Conservation (phyloP, 2,113 vertebrate genomes). For the Neoarius graeffei region DNA sequence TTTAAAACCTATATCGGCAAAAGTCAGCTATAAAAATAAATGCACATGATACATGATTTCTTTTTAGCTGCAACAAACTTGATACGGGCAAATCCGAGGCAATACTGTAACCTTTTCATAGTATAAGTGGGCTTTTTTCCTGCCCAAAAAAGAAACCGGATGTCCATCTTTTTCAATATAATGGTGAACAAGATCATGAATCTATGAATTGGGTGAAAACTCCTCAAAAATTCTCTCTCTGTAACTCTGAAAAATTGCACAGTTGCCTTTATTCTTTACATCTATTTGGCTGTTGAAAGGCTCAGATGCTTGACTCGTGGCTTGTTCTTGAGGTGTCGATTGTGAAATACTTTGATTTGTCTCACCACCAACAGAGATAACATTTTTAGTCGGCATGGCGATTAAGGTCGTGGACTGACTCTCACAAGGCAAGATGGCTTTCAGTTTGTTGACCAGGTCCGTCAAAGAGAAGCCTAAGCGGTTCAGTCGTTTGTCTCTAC, state of each 20-base stretch:
- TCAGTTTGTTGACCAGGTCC: constrained; percentile 65
- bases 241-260: not conserved
- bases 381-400: not conserved
- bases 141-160: not conserved
- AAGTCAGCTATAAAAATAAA: not conserved
- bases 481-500: constrained; percentile 58
- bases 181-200: not conserved
- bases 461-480: constrained; percentile 40
- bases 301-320: not conserved
- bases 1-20: not conserved
- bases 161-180: not conserved
- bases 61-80: not conserved
- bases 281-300: constrained; percentile 8
- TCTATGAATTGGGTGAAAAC: not conserved
- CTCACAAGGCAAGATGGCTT: constrained; percentile 61
- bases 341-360: not conserved
- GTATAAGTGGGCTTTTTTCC: not conserved
- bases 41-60: not conserved
- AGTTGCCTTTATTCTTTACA: not conserved
- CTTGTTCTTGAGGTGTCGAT: not conserved
- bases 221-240: constrained; percentile 6
- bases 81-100: not conserved
- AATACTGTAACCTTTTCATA: no score
- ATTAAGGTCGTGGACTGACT: not conserved
- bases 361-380: not conserved